These are phyloP conservation scores for Drosophila watanabei DNA, from an alignment of 1,140 invertebrate species.

Conservation along the genomic window DNA sequence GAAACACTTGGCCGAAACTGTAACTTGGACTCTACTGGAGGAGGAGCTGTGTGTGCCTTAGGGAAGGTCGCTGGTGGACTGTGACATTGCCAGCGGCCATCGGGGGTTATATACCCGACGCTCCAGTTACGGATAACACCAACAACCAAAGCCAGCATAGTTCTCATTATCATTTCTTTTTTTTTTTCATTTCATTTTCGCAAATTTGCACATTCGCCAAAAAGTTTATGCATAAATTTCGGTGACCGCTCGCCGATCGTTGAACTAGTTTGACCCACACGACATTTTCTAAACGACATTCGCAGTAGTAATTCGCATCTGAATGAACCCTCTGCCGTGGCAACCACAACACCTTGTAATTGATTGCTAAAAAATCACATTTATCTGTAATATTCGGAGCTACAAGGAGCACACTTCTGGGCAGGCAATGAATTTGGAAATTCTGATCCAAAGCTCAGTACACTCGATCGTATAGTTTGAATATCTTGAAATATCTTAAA, in stretches of 20 bases:
- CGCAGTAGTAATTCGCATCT: slow-evolving; percentile 5
- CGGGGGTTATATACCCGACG: slow-evolving; percentile 70
- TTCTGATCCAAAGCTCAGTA: too few species aligned
- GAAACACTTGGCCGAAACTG: neutral
- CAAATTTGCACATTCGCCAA: slow-evolving; percentile 63
- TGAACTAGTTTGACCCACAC: slow-evolving; percentile 61
- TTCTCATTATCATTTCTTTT: slow-evolving; percentile 73
- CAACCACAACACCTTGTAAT: neutral
- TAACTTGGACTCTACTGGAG: neutral
- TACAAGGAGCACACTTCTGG: too few species aligned
- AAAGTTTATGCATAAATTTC: slow-evolving; percentile 70
- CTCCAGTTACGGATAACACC: slow-evolving; percentile 39
- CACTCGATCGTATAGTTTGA: too few species aligned
- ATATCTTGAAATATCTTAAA: too few species aligned
- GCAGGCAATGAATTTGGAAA: too few species aligned
- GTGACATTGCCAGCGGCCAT: slow-evolving; percentile 56
- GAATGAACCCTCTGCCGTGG: slow-evolving; percentile 9
- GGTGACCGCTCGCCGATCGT: slow-evolving; percentile 23
- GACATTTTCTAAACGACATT: slow-evolving; percentile 20
- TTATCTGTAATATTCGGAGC: neutral
- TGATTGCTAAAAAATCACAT: neutral
- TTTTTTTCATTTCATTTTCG: slow-evolving; percentile 15
- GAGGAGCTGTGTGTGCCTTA: slow-evolving; percentile 41
- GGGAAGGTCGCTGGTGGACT: slow-evolving; percentile 67
- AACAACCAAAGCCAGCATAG: slow-evolving; percentile 24